Evolutionary conservation across 2,888 invertebrate genomes (phyloP).

Genomic region (Lasioglossum oenotherae): DNA sequence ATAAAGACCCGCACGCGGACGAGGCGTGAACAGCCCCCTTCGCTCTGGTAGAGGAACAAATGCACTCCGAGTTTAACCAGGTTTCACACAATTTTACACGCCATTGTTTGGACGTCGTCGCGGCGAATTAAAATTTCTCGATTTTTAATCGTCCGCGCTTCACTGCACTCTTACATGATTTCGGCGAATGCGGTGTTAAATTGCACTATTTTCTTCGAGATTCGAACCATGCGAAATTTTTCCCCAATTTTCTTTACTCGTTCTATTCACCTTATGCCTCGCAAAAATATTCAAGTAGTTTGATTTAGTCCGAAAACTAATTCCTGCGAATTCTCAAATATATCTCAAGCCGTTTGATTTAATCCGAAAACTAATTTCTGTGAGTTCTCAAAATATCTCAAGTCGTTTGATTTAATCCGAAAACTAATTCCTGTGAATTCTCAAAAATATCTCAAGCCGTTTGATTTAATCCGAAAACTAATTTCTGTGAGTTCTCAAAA

Average conservation of each 20-base stretch:
- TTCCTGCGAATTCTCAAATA: too few relatives aligned
- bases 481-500: background rate
- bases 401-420: too few relatives aligned
- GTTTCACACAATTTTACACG: background rate
- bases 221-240: background rate
- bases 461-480: background rate
- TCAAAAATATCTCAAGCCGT: background rate
- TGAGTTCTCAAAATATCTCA: background rate
- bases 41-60: background rate
- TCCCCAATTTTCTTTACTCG: background rate
- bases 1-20: conserved; percentile 12
- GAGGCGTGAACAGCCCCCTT: background rate
- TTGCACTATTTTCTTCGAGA: background rate
- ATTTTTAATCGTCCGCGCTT: background rate
- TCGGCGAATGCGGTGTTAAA: background rate
- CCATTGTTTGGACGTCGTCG: background rate
- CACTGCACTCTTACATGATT: rapidly evolving
- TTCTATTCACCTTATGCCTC: background rate
- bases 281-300: background rate
- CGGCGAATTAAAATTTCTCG: background rate
- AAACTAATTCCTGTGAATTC: too few relatives aligned
- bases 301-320: too few relatives aligned
- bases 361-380: background rate
- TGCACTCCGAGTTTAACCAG: background rate
- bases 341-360: background rate